Evolutionary conservation across 2,113 vertebrate species (phyloP).

Genomic region (Bufo gargarizans): DNA sequence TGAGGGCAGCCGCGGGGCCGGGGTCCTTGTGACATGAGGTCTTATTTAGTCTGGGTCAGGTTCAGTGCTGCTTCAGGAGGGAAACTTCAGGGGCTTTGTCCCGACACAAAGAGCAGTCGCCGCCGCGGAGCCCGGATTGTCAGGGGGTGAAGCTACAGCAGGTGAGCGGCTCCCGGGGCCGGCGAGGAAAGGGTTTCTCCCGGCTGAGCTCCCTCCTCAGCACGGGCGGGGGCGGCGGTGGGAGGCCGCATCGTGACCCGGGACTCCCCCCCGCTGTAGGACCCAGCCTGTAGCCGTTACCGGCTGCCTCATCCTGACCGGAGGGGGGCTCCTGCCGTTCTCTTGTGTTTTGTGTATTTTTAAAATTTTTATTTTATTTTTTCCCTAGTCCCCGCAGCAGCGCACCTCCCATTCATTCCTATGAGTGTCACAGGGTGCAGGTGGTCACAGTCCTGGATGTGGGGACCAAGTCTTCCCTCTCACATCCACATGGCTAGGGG

Average conservation of each 20-base stretch:
- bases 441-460: too few relatives aligned
- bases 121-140: slow-evolving; percentile 49
- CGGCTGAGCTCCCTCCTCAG: not conserved
- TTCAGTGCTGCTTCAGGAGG: slow-evolving; percentile 79
- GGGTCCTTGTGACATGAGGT: slow-evolving; percentile 61
- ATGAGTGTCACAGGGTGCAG: not conserved
- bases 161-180: slow-evolving; percentile 44
- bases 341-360: too few relatives aligned
- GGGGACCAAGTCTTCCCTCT: too few relatives aligned
- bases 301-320: not conserved
- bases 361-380: too few relatives aligned
- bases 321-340: too few relatives aligned
- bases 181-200: too few relatives aligned
- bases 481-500: not conserved
- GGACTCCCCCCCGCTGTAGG: not conserved
- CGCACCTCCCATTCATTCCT: slow-evolving; percentile 3
- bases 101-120: slow-evolving; percentile 68
- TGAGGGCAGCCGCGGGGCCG: slow-evolving; percentile 55
- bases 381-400: too few relatives aligned
- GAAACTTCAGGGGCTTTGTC: slow-evolving; percentile 80
- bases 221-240: not conserved
- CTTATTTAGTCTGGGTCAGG: slow-evolving; percentile 73
- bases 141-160: slow-evolving; percentile 52
- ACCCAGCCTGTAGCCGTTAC: not conserved
- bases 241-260: slow-evolving; percentile 22